These are phyloP conservation scores for Acanthopleura granulata DNA, from an alignment of 2,888 invertebrate species.

Conservation along the genomic window DNA sequence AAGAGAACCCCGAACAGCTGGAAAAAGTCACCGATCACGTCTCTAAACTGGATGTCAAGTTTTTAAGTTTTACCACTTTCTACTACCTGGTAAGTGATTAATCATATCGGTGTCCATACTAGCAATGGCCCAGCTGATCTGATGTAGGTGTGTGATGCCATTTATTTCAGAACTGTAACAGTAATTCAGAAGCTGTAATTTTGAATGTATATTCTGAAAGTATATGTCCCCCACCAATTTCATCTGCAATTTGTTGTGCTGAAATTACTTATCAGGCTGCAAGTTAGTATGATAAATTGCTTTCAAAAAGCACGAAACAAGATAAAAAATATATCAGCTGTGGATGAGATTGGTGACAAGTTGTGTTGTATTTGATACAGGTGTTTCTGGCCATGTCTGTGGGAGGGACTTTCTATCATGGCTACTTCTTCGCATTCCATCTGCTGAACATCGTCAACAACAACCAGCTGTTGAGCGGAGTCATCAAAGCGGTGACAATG, in stretches of 20 bases:
- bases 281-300: too few relatives aligned
- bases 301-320: too few relatives aligned
- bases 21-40: slow-evolving; percentile 35
- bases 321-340: too few relatives aligned
- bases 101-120: too few relatives aligned
- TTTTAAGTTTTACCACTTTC: slow-evolving; percentile 67
- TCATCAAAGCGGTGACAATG: slow-evolving; percentile 69
- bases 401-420: slow-evolving; percentile 62
- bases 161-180: too few relatives aligned
- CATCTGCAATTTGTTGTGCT: too few relatives aligned
- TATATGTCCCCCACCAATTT: too few relatives aligned
- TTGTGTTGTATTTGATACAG: slow-evolving; percentile 39
- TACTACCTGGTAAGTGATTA: slow-evolving; percentile 59
- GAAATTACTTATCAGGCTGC: too few relatives aligned
- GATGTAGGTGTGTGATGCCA: too few relatives aligned
- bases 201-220: too few relatives aligned
- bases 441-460: slow-evolving; percentile 69
- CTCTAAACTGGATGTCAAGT: slow-evolving; percentile 65
- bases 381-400: slow-evolving; percentile 64
- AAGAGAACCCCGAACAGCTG: slow-evolving; percentile 38
- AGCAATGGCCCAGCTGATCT: too few relatives aligned
- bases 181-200: too few relatives aligned
- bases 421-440: slow-evolving; percentile 70
- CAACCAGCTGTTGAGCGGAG: slow-evolving; percentile 68
- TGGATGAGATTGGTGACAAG: not conserved